Evolutionary conservation across 64 coral and sea anemone genomes (phyloP).

Genomic region (Actinia tenebrosa): DNA sequence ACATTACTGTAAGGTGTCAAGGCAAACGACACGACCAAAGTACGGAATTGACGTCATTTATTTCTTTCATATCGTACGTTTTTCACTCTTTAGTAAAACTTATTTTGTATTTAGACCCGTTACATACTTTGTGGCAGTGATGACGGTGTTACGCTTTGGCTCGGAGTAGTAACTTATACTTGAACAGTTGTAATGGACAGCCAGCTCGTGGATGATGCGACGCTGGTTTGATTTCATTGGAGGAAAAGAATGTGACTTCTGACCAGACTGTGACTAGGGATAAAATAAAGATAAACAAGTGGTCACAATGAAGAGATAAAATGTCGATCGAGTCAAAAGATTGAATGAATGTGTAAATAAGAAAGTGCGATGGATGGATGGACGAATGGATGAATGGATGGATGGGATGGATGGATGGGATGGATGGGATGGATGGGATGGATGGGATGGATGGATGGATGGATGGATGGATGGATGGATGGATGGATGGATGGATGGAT

Average conservation of each 20-base stretch:
- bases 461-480: background rate
- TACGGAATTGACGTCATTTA: too few species aligned
- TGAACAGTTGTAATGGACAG: constrained; percentile 67
- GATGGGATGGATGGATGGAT: background rate
- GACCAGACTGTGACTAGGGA: constrained; percentile 26
- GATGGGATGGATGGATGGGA: too few species aligned
- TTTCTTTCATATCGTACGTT: background rate
- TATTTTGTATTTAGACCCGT: background rate
- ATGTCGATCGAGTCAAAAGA: background rate
- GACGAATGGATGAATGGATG: too few species aligned
- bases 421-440: background rate
- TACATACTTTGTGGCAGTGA: constrained; percentile 88
- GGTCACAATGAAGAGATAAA: background rate
- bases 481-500: background rate
- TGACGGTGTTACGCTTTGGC: constrained; percentile 81
- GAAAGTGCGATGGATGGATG: background rate
- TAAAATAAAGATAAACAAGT: background rate
- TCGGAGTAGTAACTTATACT: constrained; percentile 82
- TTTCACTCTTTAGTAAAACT: too few species aligned
- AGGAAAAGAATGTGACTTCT: constrained; percentile 61
- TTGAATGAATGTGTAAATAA: background rate
- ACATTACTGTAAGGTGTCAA: too few species aligned
- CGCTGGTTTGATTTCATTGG: constrained; percentile 88
- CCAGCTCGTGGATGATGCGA: constrained; percentile 82
- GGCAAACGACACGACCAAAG: too few species aligned